Conservation (phyloP, 2,888 invertebrate species). For the Prosapia bicincta region DNA sequence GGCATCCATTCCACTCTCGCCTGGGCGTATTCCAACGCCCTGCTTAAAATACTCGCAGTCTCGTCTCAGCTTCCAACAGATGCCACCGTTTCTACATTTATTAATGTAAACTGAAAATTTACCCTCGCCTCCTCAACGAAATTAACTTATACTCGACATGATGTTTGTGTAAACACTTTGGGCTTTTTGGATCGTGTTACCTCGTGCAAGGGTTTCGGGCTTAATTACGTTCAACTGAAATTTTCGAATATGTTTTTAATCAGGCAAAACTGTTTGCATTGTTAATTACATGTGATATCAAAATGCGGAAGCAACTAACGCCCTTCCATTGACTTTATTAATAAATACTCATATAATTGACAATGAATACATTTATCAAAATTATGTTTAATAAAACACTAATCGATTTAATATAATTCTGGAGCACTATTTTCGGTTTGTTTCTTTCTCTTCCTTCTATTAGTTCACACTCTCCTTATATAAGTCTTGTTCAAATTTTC, state of each 20-base stretch:
- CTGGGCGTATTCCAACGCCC: background rate
- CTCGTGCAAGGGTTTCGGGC: background rate
- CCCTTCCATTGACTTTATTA: too few relatives aligned
- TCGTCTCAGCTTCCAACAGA: background rate
- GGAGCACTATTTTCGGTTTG: too few relatives aligned
- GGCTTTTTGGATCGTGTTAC: background rate
- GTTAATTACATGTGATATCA: too few relatives aligned
- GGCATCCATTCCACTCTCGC: background rate
- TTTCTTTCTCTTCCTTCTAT: too few relatives aligned
- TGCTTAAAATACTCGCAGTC: background rate
- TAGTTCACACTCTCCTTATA: too few relatives aligned
- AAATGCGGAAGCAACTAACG: too few relatives aligned
- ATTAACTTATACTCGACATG: background rate
- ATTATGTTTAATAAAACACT: too few relatives aligned
- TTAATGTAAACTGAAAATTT: slow-evolving; percentile 2
- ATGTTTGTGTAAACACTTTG: background rate
- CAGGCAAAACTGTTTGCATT: too few relatives aligned
- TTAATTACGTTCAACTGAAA: background rate
- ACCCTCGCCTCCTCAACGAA: background rate
- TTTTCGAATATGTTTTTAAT: background rate
- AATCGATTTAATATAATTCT: too few relatives aligned
- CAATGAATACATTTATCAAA: too few relatives aligned
- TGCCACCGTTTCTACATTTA: slow-evolving; percentile 2
- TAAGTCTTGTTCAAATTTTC: too few relatives aligned
- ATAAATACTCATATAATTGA: too few relatives aligned